Evolutionary conservation across 53 echinoderm and acorn worm species (phyloP).

Genomic region (Henricia sp.): DNA sequence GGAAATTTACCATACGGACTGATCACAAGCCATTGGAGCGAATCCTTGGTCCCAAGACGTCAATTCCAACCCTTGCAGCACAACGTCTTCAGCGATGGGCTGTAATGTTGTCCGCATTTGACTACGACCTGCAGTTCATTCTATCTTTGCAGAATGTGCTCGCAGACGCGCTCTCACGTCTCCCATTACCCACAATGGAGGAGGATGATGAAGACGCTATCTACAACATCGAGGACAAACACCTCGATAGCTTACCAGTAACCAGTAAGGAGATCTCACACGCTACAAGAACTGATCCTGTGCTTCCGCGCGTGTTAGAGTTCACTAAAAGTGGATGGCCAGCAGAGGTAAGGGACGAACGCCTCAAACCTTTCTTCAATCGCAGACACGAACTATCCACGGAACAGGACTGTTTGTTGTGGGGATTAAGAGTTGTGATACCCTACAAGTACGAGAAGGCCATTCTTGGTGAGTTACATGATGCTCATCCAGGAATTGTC

Average conservation of each 20-base stretch:
- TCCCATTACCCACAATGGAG: constrained; percentile 14
- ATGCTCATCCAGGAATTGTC: constrained; percentile 62
- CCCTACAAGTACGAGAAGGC: constrained; percentile 36
- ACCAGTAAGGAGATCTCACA: constrained; percentile 52
- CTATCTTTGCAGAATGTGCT: constrained; percentile 41
- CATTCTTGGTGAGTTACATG: constrained; percentile 53
- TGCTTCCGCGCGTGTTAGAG: constrained; percentile 45
- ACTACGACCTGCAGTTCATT: constrained; percentile 29
- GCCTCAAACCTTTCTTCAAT: constrained; percentile 41
- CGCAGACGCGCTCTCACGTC: constrained; percentile 47
- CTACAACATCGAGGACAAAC: constrained; percentile 28
- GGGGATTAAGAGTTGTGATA: constrained; percentile 69
- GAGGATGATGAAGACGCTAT: constrained; percentile 32
- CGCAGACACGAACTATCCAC: constrained; percentile 49
- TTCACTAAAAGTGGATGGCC: constrained; percentile 59
- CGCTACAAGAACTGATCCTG: constrained; percentile 46
- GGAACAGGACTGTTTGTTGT: constrained; percentile 67
- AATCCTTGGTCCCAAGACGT: constrained; percentile 54
- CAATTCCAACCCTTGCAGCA: constrained; percentile 59
- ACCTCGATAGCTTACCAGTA: constrained; percentile 31
- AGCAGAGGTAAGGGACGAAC: background rate
- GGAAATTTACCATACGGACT: constrained; percentile 56
- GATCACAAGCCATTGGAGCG: constrained; percentile 63
- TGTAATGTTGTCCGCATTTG: constrained; percentile 54
- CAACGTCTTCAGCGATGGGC: constrained; percentile 56